These are phyloP conservation scores for Tricholauxania praeusta DNA, from an alignment of 2,888 invertebrate genomes.

Conservation along the genomic window DNA sequence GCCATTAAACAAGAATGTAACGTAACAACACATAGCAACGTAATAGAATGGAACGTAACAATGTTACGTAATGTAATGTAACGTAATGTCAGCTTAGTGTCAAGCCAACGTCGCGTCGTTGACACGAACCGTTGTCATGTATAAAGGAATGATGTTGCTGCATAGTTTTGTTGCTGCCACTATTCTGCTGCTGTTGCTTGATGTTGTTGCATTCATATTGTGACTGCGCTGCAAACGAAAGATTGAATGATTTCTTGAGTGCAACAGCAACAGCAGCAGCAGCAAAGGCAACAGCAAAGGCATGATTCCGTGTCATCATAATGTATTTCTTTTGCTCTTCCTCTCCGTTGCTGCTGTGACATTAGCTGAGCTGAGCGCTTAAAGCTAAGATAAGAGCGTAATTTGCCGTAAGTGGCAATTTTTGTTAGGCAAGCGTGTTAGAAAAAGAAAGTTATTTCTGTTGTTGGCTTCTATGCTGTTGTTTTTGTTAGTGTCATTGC, in stretches of 20 bases:
- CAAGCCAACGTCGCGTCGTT: constrained; percentile 16
- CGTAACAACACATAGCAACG: not conserved
- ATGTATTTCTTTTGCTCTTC: not conserved
- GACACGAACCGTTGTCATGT: not conserved
- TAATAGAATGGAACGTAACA: not conserved
- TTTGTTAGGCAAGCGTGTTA: constrained; percentile 12
- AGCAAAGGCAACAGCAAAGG: constrained; percentile 3
- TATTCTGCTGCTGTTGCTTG: no score
- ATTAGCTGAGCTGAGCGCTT: no score
- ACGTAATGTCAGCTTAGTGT: constrained; percentile 43
- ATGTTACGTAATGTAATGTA: constrained; percentile 21
- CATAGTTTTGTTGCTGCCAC: no score
- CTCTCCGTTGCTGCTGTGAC: no score
- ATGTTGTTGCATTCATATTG: no score
- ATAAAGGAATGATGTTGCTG: no score
- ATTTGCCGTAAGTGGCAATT: constrained; percentile 45
- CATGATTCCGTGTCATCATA: not conserved
- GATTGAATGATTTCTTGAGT: not conserved
- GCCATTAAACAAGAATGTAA: not conserved
- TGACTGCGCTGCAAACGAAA: not conserved
- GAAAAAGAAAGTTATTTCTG: not conserved
- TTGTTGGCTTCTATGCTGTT: no score
- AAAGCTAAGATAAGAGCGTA: constrained; percentile 30
- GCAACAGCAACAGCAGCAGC: not conserved
- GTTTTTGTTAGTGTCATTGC: no score